These are phyloP conservation scores for Drosophila tsacasi DNA, from an alignment of 1,140 invertebrate species.

Conservation along the genomic window DNA sequence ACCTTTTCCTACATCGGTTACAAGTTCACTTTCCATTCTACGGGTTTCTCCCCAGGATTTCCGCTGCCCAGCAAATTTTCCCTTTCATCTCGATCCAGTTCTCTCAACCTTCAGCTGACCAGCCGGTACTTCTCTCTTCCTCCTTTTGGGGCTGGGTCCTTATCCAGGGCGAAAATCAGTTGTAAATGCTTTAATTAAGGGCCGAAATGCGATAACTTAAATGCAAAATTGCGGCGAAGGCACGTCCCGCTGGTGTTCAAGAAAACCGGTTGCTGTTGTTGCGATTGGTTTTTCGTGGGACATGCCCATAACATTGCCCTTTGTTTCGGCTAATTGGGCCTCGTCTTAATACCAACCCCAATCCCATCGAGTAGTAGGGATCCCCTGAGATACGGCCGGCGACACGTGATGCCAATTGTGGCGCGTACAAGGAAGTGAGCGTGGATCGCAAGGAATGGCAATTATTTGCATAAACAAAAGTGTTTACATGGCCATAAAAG, in stretches of 20 bases:
- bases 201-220: slow-evolving; percentile 72
- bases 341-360: slow-evolving; percentile 9
- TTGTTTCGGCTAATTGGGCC: slow-evolving; percentile 56
- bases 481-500: slow-evolving; percentile 56
- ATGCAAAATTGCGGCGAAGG: slow-evolving; percentile 63
- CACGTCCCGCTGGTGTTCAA: slow-evolving; percentile 48
- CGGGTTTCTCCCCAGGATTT: slow-evolving; percentile 52
- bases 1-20: neutral
- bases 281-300: slow-evolving; percentile 22
- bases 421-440: slow-evolving; percentile 52
- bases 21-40: slow-evolving; percentile 19
- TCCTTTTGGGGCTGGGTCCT: slow-evolving; percentile 14
- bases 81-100: slow-evolving; percentile 44
- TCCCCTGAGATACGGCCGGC: neutral
- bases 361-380: neutral
- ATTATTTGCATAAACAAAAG: slow-evolving; percentile 72
- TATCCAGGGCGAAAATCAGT: slow-evolving; percentile 64
- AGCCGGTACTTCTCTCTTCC: slow-evolving; percentile 13
- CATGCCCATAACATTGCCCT: slow-evolving; percentile 51
- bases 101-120: slow-evolving; percentile 40
- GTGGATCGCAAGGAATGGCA: slow-evolving; percentile 49
- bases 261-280: slow-evolving; percentile 56
- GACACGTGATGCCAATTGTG: slow-evolving; percentile 35
- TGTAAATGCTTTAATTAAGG: slow-evolving; percentile 79
- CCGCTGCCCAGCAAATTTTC: slow-evolving; percentile 21